Conservation (phyloP, 2,797 vertebrate species). For the Poeciliopsis presidionis region DNA sequence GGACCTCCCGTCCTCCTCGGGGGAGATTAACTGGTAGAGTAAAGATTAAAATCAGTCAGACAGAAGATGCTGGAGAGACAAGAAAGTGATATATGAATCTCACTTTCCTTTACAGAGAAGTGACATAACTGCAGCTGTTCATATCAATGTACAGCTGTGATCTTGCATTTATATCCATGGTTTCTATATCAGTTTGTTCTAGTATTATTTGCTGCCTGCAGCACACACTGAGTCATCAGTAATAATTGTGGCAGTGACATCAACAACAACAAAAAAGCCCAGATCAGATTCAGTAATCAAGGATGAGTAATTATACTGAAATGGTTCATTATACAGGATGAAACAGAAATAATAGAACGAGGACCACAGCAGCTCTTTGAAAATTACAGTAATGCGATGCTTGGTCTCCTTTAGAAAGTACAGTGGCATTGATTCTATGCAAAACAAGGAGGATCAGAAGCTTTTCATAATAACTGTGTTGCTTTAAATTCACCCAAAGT, state of each 20-base stretch:
- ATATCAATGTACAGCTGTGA: slow-evolving; percentile 32
- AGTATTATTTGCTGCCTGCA: slow-evolving; percentile 7
- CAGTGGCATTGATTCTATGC: not conserved
- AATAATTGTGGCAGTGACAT: slow-evolving; percentile 8
- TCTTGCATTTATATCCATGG: slow-evolving; percentile 16
- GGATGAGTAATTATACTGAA: slow-evolving; percentile 20
- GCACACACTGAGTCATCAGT: slow-evolving; percentile 6
- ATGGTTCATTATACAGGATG: slow-evolving; percentile 22
- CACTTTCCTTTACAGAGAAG: slow-evolving; percentile 21
- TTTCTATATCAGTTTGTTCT: not conserved
- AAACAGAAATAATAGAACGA: slow-evolving; percentile 13
- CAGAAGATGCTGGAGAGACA: slow-evolving; percentile 43
- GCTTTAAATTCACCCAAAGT: not conserved
- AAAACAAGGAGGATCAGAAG: not conserved
- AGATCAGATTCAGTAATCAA: slow-evolving; percentile 14
- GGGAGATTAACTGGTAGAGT: slow-evolving; percentile 63
- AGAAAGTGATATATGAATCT: slow-evolving; percentile 40
- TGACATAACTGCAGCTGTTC: slow-evolving; percentile 18
- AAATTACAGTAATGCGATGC: slow-evolving; percentile 8
- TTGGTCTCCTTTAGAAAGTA: not conserved
- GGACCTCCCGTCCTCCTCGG: slow-evolving; percentile 30
- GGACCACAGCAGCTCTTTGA: slow-evolving; percentile 20
- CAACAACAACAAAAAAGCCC: slow-evolving; percentile 12
- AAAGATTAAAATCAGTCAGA: slow-evolving; percentile 61
- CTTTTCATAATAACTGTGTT: not conserved